These are phyloP conservation scores for Arion vulgaris DNA, from an alignment of 1,140 invertebrate species.

Conservation along the genomic window DNA sequence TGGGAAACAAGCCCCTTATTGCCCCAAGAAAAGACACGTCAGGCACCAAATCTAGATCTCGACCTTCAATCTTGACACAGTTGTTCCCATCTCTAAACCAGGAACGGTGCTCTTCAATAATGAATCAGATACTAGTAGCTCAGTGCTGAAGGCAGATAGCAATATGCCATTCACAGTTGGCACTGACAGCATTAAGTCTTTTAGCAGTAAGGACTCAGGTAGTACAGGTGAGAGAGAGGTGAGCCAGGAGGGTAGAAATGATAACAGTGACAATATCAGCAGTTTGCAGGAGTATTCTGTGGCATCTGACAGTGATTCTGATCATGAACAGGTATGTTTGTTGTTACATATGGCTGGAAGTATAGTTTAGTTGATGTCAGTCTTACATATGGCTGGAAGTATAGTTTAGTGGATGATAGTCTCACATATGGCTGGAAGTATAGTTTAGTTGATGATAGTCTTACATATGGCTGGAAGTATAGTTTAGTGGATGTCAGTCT, in stretches of 20 bases:
- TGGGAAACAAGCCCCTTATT: neutral
- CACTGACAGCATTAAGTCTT: neutral
- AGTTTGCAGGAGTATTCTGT: slow-evolving; percentile 35
- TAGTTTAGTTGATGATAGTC: too few species aligned
- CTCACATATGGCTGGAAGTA: too few species aligned
- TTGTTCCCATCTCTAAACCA: slow-evolving; percentile 35
- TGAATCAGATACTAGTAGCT: too few species aligned
- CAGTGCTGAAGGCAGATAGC: too few species aligned
- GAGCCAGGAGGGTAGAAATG: neutral
- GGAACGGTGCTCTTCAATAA: too few species aligned
- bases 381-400: too few species aligned
- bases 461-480: too few species aligned
- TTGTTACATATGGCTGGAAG: neutral
- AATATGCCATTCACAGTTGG: too few species aligned
- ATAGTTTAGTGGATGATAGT: too few species aligned
- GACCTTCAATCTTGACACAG: slow-evolving; percentile 26
- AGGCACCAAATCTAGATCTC: neutral
- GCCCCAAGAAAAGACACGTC: neutral
- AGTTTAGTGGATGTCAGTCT: too few species aligned
- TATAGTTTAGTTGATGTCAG: too few species aligned
- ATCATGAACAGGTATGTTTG: slow-evolving; percentile 54
- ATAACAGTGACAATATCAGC: slow-evolving; percentile 5
- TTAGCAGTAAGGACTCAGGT: neutral
- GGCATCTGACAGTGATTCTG: slow-evolving; percentile 56
- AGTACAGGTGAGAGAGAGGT: neutral